phyloP scores from a whole-genome alignment of 2,888 invertebrate genomes.

The Meiosimyza decipiens region DNA sequence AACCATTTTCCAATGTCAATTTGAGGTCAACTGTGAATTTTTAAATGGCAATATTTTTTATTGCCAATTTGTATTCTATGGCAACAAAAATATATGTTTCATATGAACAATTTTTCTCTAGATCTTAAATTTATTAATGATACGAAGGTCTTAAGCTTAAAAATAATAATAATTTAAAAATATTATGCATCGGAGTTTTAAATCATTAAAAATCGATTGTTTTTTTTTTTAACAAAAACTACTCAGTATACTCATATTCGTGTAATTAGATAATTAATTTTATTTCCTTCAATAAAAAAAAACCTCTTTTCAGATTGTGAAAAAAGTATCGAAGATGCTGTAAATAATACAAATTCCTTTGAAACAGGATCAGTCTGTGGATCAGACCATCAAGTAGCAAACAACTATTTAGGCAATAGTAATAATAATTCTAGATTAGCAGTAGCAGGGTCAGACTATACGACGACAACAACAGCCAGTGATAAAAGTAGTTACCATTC shows the following conservation, averaged over 20 bases:
- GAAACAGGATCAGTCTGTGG: constrained; percentile 61
- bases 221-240: too few species aligned
- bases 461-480: constrained; percentile 52
- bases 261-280: constrained; percentile 32
- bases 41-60: too few species aligned
- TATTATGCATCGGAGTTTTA: too few species aligned
- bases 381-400: constrained; percentile 63
- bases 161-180: too few species aligned
- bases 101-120: too few species aligned
- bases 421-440: constrained; percentile 50
- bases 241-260: too few species aligned
- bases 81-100: too few species aligned
- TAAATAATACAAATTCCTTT: constrained; percentile 55
- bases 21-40: too few species aligned
- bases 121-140: too few species aligned
- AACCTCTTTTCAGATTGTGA: constrained; percentile 56
- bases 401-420: constrained; percentile 58
- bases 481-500: constrained; percentile 62
- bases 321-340: constrained; percentile 58
- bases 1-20: too few species aligned
- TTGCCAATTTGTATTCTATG: too few species aligned
- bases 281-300: not conserved
- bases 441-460: constrained; percentile 39
- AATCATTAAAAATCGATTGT: not conserved
- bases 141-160: too few species aligned